A percentile compares a stretch with the other conserved stretches of the same genome.
phyloP scores from a whole-genome alignment of 2,797 vertebrate genomes.

The Microchirus variegatus region DNA sequence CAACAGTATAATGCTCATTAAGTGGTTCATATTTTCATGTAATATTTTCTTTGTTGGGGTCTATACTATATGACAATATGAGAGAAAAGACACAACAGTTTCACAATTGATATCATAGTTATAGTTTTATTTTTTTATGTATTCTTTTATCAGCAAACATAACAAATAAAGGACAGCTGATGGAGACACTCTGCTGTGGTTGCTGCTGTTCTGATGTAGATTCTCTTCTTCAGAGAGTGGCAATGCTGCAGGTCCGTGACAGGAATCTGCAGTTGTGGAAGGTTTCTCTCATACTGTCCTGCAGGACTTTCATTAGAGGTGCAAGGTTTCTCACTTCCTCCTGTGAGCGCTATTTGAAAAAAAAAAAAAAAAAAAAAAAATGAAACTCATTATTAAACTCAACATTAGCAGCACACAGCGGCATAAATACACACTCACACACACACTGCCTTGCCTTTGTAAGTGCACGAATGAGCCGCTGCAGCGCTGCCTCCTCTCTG shows the following conservation, averaged over 20 bases:
- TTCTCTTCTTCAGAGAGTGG: constrained; percentile 36
- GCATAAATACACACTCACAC: background rate
- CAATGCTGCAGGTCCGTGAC: constrained; percentile 38
- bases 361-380: constrained; percentile 17
- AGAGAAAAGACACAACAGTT: no score
- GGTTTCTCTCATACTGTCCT: constrained; percentile 63
- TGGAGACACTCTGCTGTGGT: no score
- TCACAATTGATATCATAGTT: no score
- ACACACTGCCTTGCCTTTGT: constrained; percentile 73
- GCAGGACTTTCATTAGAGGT: constrained; percentile 69
- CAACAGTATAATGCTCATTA: no score
- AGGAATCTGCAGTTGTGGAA: constrained; percentile 42
- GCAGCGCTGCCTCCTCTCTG: constrained; percentile 78
- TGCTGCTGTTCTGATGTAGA: constrained; percentile 1
- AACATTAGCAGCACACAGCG: background rate
- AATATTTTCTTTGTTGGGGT: no score
- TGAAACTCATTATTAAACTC: background rate
- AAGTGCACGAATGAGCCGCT: constrained; percentile 75
- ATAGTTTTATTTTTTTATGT: no score
- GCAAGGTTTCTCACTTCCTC: constrained; percentile 63
- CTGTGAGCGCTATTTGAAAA: constrained; percentile 56
- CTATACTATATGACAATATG: no score
- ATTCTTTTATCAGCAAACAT: no score
- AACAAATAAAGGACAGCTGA: no score
- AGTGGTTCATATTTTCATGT: no score